phyloP scores from a whole-genome alignment of 1,140 invertebrate genomes.

The Melanaphis sacchari region DNA sequence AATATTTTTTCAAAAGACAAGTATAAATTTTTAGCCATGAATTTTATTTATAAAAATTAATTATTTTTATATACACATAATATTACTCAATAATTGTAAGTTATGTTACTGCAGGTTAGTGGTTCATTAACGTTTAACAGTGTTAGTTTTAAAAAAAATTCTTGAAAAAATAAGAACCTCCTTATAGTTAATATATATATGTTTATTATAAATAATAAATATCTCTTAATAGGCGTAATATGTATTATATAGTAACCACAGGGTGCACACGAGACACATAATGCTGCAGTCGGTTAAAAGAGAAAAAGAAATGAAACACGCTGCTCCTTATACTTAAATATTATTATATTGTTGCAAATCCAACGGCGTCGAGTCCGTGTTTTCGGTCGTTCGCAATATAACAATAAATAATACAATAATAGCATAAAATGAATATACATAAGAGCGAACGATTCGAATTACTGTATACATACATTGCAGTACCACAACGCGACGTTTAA shows the following conservation, averaged over 20 bases:
- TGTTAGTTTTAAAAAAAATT: not conserved
- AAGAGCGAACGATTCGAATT: not conserved
- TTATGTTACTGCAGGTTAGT: too few species aligned
- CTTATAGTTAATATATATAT: not conserved
- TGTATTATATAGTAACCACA: not conserved
- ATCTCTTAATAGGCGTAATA: not conserved
- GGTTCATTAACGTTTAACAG: too few species aligned
- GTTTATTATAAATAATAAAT: too few species aligned
- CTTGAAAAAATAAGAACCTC: not conserved
- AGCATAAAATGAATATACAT: slow-evolving; percentile 9
- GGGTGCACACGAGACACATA: not conserved
- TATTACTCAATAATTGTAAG: too few species aligned
- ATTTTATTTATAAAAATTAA: too few species aligned
- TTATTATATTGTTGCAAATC: not conserved
- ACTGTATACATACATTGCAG: not conserved
- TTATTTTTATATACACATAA: too few species aligned
- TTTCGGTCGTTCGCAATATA: not conserved
- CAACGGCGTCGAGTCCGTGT: not conserved
- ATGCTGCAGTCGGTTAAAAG: not conserved
- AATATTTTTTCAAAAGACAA: too few species aligned
- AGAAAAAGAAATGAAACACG: not conserved
- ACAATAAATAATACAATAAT: not conserved
- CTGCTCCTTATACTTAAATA: not conserved
- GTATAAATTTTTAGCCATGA: too few species aligned
- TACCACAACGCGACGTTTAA: not conserved